Conservation (phyloP, 2,113 vertebrate species). For the Polypterus senegalus region DNA sequence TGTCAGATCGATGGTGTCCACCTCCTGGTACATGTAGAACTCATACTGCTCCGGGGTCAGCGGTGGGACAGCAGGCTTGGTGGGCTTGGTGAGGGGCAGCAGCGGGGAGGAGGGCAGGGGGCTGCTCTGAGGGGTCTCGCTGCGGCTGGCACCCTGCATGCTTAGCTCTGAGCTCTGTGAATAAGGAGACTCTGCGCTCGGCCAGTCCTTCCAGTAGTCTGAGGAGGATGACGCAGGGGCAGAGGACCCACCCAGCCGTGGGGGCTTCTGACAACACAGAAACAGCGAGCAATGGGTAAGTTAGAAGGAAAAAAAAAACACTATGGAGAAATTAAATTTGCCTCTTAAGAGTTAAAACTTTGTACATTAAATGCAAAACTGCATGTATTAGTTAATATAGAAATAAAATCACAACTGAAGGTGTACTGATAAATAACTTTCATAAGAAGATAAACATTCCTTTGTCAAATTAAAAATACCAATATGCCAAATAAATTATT, state of each 20-base stretch:
- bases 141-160: constrained; percentile 60
- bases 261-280: constrained; percentile 20
- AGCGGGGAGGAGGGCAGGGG: constrained; percentile 69
- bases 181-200: constrained; percentile 67
- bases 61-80: constrained; percentile 65
- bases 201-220: constrained; percentile 79
- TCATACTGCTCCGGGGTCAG: constrained; percentile 83
- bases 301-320: too few relatives aligned
- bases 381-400: too few relatives aligned
- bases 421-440: too few relatives aligned
- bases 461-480: too few relatives aligned
- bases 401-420: too few relatives aligned
- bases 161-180: constrained; percentile 72
- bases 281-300: constrained; percentile 2
- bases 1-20: constrained; percentile 80
- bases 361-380: too few relatives aligned
- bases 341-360: too few relatives aligned
- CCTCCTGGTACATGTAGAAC: constrained; percentile 85
- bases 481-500: too few relatives aligned
- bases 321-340: too few relatives aligned
- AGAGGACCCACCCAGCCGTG: constrained; percentile 16
- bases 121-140: constrained; percentile 72
- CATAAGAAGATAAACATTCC: too few relatives aligned
- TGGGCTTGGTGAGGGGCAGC: constrained; percentile 59
- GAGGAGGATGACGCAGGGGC: constrained; percentile 45